Conservation (phyloP, 2,888 invertebrate species). For the Callosobruchus maculatus region DNA sequence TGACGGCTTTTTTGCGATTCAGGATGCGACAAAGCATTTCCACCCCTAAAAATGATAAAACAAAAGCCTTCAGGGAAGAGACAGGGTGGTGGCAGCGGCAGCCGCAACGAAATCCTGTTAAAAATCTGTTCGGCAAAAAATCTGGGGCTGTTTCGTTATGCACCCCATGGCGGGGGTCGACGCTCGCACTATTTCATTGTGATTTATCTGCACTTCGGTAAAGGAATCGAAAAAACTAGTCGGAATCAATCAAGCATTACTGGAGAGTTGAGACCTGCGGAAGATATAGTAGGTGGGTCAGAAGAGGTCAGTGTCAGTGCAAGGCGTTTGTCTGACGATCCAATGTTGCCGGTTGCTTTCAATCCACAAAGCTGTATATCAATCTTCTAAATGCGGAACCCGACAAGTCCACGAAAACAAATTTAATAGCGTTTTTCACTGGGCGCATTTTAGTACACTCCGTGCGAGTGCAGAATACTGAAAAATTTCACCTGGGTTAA, state of each 20-base stretch:
- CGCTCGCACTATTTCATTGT: conserved; percentile 48
- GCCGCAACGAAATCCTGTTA: conserved; percentile 26
- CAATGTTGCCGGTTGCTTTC: neutral
- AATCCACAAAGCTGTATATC: too few species aligned
- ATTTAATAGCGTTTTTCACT: too few species aligned
- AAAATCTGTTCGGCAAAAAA: conserved; percentile 45
- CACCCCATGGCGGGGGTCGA: conserved; percentile 40
- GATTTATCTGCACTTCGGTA: conserved; percentile 51
- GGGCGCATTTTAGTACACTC: too few species aligned
- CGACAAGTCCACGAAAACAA: too few species aligned
- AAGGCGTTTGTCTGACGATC: neutral
- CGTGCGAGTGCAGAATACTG: too few species aligned
- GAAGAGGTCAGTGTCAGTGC: conserved; percentile 42
- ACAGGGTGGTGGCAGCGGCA: conserved; percentile 1
- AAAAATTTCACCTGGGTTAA: too few species aligned
- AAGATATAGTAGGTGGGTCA: conserved; percentile 49
- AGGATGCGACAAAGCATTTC: neutral
- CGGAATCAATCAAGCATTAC: conserved; percentile 52
- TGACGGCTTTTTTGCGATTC: neutral
- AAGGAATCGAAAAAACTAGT: conserved; percentile 52
- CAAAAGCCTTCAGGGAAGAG: neutral
- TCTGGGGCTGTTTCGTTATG: conserved; percentile 44
- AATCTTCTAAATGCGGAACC: too few species aligned
- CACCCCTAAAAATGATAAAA: neutral
- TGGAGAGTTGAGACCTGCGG: conserved; percentile 47